phyloP scores from a whole-genome alignment of 2,888 invertebrate species.

The Leptopilina myrica region DNA sequence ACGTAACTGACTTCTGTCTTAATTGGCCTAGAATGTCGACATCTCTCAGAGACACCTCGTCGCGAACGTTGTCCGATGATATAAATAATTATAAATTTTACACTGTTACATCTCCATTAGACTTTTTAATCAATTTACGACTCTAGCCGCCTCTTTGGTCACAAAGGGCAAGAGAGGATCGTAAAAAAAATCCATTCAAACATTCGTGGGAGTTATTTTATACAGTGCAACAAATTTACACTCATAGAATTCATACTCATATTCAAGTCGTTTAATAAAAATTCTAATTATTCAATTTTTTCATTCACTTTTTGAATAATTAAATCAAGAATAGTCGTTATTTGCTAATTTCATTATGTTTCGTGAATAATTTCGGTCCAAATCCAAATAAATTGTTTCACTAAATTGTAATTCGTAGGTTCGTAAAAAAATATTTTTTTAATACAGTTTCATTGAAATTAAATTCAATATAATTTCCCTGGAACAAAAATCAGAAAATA shows the following conservation, averaged over 20 bases:
- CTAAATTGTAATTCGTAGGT: no score
- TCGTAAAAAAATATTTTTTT: no score
- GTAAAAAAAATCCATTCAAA: slow-evolving; percentile 24
- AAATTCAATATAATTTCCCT: no score
- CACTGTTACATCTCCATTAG: slow-evolving; percentile 9
- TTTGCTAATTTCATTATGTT: no score
- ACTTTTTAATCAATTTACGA: slow-evolving; percentile 34
- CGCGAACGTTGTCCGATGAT: not conserved
- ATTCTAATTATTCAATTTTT: not conserved
- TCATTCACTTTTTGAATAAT: no score
- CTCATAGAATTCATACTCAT: no score
- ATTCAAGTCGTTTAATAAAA: no score
- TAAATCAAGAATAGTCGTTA: no score
- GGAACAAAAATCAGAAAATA: no score
- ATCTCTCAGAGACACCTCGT: slow-evolving; percentile 2
- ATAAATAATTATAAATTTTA: slow-evolving; percentile 11
- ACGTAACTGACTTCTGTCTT: slow-evolving; percentile 51
- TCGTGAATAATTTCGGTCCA: no score
- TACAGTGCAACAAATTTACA: not conserved
- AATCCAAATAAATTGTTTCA: no score
- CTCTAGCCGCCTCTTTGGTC: slow-evolving; percentile 16
- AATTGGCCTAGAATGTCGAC: slow-evolving; percentile 62
- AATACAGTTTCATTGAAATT: no score
- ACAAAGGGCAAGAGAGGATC: slow-evolving; percentile 1
- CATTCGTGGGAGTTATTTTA: slow-evolving; percentile 25